Percentiles rank a stretch among this genome's conserved stretches.
These are phyloP conservation scores for Criorhina ranunculi DNA, from an alignment of 2,888 invertebrate genomes.

Conservation along the genomic window DNA sequence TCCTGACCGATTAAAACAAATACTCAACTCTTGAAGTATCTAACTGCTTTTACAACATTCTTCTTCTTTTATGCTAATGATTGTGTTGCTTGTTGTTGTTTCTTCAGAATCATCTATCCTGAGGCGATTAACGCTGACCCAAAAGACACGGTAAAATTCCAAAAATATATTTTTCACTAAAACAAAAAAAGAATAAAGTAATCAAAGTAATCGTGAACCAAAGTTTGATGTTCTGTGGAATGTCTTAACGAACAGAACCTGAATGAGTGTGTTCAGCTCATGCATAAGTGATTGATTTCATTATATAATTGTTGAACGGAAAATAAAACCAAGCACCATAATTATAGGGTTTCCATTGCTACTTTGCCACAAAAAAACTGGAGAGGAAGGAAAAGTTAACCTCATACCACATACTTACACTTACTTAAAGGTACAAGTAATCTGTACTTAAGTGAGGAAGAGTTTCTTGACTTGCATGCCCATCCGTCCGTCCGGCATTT, in stretches of 20 bases:
- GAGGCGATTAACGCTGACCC: constrained; percentile 35
- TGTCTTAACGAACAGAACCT: neutral
- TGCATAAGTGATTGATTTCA: constrained; percentile 17
- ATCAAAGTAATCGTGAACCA: neutral
- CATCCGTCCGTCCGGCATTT: constrained; percentile 8
- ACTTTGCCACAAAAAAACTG: neutral
- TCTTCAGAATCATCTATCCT: neutral
- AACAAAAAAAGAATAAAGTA: neutral
- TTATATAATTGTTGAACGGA: constrained; percentile 23
- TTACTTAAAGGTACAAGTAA: neutral
- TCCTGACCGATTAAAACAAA: constrained; percentile 20
- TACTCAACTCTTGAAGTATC: neutral
- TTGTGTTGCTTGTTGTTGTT: neutral
- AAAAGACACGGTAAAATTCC: constrained; percentile 13
- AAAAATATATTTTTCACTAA: neutral
- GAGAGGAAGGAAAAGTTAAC: neutral
- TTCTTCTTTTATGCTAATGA: constrained; percentile 38
- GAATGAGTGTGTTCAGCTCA: neutral
- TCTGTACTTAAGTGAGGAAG: constrained; percentile 25
- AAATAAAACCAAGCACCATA: constrained; percentile 49
- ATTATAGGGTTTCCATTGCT: constrained; percentile 34
- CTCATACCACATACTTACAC: neutral
- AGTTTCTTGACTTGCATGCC: constrained; percentile 55
- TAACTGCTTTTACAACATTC: constrained; percentile 19
- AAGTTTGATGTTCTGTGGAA: neutral